Conservation (phyloP, 2,113 vertebrate genomes). For the Nestor notabilis region DNA sequence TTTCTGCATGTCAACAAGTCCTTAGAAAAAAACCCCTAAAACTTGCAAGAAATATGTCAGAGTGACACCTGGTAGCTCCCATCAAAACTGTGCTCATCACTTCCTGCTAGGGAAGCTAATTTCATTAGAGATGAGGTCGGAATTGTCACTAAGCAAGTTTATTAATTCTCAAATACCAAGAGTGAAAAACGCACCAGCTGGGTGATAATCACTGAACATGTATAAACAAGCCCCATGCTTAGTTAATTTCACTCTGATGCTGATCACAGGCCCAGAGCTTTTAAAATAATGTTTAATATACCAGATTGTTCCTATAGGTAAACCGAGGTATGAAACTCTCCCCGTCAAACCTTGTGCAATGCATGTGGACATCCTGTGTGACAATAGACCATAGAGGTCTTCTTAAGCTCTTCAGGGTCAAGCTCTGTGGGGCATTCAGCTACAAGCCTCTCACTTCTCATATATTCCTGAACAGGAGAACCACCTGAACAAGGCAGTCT, state of each 20-base stretch:
- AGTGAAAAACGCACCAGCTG: slow-evolving; percentile 28
- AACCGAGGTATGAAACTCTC: neutral
- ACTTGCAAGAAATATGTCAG: neutral
- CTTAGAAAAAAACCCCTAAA: neutral
- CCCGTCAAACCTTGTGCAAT: neutral
- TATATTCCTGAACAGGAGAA: neutral
- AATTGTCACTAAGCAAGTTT: slow-evolving; percentile 53
- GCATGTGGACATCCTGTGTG: neutral
- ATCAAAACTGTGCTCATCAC: slow-evolving; percentile 20
- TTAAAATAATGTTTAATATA: neutral
- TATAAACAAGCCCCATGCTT: slow-evolving; percentile 9
- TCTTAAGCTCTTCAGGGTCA: neutral
- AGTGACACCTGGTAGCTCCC: slow-evolving; percentile 24
- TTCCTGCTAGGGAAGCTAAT: slow-evolving; percentile 19
- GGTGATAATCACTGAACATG: slow-evolving; percentile 1
- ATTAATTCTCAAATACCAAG: slow-evolving; percentile 53
- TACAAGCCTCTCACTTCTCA: neutral
- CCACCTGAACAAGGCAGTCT: neutral
- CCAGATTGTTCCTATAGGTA: neutral
- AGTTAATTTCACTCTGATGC: neutral
- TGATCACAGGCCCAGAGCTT: neutral
- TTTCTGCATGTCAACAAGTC: neutral
- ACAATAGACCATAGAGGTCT: neutral
- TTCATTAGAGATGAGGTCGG: slow-evolving; percentile 34
- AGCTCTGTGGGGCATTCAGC: accelerated